Conservation (phyloP, 1,140 invertebrate genomes). For the Acyrthosiphon pisum region DNA sequence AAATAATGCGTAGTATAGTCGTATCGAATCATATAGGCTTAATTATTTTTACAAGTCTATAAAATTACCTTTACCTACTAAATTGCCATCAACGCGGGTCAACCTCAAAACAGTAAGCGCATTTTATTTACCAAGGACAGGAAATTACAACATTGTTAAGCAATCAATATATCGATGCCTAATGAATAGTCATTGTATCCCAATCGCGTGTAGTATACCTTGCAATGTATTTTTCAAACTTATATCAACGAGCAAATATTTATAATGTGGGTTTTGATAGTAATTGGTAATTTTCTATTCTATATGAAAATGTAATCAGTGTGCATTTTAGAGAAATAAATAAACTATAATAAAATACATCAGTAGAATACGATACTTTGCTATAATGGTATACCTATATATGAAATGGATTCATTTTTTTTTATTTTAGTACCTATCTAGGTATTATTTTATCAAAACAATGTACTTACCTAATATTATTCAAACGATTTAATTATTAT, state of each 20-base stretch:
- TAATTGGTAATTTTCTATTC: neutral
- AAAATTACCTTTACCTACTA: neutral
- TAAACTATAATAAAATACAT: too few species aligned
- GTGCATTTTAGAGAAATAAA: too few species aligned
- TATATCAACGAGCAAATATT: neutral
- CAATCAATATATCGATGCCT: neutral
- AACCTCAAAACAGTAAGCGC: neutral
- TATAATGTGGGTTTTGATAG: neutral
- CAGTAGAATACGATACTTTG: too few species aligned
- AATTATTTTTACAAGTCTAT: neutral
- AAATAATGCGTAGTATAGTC: neutral
- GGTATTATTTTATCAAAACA: too few species aligned
- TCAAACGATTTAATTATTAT: too few species aligned
- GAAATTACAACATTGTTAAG: neutral
- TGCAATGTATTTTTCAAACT: neutral
- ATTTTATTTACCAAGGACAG: neutral
- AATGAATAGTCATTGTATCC: neutral
- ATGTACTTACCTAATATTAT: too few species aligned
- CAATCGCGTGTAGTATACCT: neutral
- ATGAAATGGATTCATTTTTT: too few species aligned
- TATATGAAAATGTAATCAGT: neutral
- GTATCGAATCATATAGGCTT: neutral
- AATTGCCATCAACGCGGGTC: neutral
- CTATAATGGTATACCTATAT: too few species aligned
- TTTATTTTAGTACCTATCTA: too few species aligned